Conservation (phyloP, 2,797 vertebrate genomes). For the Cyprinella venusta region DNA sequence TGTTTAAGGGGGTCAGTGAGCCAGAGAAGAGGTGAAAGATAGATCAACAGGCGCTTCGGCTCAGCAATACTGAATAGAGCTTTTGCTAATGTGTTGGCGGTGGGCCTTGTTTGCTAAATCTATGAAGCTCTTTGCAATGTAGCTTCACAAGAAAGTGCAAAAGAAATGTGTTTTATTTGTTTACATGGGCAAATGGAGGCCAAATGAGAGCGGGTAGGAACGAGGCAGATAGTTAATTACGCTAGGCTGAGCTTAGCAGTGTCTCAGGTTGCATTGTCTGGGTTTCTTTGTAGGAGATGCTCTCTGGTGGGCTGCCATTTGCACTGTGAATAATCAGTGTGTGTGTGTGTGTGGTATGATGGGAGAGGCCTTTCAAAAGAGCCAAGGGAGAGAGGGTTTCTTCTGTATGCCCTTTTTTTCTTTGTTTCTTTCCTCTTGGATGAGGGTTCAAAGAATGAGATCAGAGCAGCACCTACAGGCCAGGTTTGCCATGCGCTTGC, state of each 20-base stretch:
- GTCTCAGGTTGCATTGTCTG: slow-evolving; percentile 45
- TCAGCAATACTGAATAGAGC: slow-evolving; percentile 9
- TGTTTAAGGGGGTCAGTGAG: neutral
- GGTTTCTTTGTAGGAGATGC: slow-evolving; percentile 44
- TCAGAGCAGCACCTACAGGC: slow-evolving; percentile 69
- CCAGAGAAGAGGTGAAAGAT: slow-evolving; percentile 21
- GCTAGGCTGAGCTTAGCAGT: slow-evolving; percentile 52
- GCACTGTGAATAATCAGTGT: slow-evolving; percentile 57
- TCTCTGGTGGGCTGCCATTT: slow-evolving; percentile 65
- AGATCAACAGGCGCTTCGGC: neutral
- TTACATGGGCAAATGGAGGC: slow-evolving; percentile 44
- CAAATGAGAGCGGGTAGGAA: slow-evolving; percentile 38
- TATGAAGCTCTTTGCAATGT: slow-evolving; percentile 17
- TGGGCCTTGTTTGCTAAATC: neutral
- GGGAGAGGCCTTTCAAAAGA: slow-evolving; percentile 33
- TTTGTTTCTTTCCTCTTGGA: slow-evolving; percentile 10
- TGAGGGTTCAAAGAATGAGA: slow-evolving; percentile 51
- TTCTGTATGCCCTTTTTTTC: neutral
- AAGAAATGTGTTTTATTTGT: slow-evolving; percentile 39
- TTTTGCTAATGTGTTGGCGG: slow-evolving; percentile 1
- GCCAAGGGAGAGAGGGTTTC: slow-evolving; percentile 31
- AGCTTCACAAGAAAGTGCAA: slow-evolving; percentile 29
- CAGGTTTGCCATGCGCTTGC: slow-evolving; percentile 23
- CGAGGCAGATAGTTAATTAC: slow-evolving; percentile 62
- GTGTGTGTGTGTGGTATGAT: slow-evolving; percentile 27